phyloP scores from a whole-genome alignment of 53 echinoderm and acorn worm species.

The Paelopatides confundens region DNA sequence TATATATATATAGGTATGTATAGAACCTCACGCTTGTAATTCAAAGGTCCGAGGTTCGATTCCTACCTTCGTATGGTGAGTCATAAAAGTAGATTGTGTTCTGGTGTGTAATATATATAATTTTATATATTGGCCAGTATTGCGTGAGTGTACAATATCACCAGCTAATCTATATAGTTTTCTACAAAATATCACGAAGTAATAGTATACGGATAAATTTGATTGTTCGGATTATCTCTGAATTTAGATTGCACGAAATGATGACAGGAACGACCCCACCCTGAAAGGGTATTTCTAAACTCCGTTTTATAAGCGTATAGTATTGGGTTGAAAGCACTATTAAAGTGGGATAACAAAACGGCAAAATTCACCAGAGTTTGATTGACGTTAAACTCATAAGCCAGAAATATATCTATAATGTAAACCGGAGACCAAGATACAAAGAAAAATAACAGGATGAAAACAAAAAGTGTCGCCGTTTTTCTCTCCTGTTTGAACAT shows the following conservation, averaged over 20 bases:
- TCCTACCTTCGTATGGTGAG: too few species aligned
- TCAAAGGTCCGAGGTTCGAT: too few species aligned
- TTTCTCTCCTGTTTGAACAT: slow-evolving; percentile 47
- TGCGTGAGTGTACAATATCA: too few species aligned
- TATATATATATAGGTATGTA: too few species aligned
- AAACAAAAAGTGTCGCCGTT: slow-evolving; percentile 62
- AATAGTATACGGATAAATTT: slow-evolving; percentile 1
- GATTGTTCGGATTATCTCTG: background rate
- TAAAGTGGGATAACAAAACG: slow-evolving; percentile 63
- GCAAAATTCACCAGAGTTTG: slow-evolving; percentile 61
- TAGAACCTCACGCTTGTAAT: too few species aligned
- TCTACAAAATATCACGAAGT: background rate
- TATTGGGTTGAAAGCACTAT: slow-evolving; percentile 70
- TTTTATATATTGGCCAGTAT: too few species aligned
- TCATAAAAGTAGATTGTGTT: too few species aligned
- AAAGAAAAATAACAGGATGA: slow-evolving; percentile 62
- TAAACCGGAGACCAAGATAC: slow-evolving; percentile 65
- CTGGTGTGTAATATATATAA: too few species aligned
- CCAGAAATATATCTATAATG: slow-evolving; percentile 54
- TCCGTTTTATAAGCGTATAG: slow-evolving; percentile 63
- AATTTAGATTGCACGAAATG: background rate
- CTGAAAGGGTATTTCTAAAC: slow-evolving; percentile 46
- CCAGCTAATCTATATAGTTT: too few species aligned
- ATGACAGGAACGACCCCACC: background rate
- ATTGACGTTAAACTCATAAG: slow-evolving; percentile 45